Conservation (phyloP, 2,797 vertebrate species). For the Etheostoma perlongum region DNA sequence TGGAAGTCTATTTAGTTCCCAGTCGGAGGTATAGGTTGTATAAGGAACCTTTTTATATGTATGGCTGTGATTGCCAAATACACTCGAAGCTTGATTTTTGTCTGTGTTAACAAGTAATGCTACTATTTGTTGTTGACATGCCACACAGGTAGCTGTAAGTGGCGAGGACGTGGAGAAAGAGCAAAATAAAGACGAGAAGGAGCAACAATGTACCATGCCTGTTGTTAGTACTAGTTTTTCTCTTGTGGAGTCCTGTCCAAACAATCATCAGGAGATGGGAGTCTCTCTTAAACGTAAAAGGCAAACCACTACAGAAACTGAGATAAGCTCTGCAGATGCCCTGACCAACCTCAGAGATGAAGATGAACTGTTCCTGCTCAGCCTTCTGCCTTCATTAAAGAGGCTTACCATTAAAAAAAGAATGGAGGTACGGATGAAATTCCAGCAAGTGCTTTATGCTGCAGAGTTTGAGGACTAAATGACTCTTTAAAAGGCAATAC, state of each 20-base stretch:
- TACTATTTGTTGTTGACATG: neutral
- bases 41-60: neutral
- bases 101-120: neutral
- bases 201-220: slow-evolving; percentile 32
- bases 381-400: slow-evolving; percentile 75
- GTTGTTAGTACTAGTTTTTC: slow-evolving; percentile 54
- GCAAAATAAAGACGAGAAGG: slow-evolving; percentile 53
- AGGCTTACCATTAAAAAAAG: slow-evolving; percentile 72
- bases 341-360: slow-evolving; percentile 65
- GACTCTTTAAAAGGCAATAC: neutral
- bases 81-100: neutral
- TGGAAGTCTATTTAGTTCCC: neutral
- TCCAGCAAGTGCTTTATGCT: slow-evolving; percentile 76
- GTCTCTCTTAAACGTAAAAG: slow-evolving; percentile 60
- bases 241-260: slow-evolving; percentile 35
- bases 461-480: slow-evolving; percentile 75
- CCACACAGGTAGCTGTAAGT: slow-evolving; percentile 49
- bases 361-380: slow-evolving; percentile 76
- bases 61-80: neutral
- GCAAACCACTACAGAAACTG: slow-evolving; percentile 45
- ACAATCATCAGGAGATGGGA: slow-evolving; percentile 43
- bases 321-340: slow-evolving; percentile 48
- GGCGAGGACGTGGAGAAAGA: slow-evolving; percentile 51
- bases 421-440: slow-evolving; percentile 77
- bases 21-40: neutral